These are phyloP conservation scores for Rhabdomys pumilio DNA, from an alignment of 2,797 vertebrate species.

Conservation along the genomic window DNA sequence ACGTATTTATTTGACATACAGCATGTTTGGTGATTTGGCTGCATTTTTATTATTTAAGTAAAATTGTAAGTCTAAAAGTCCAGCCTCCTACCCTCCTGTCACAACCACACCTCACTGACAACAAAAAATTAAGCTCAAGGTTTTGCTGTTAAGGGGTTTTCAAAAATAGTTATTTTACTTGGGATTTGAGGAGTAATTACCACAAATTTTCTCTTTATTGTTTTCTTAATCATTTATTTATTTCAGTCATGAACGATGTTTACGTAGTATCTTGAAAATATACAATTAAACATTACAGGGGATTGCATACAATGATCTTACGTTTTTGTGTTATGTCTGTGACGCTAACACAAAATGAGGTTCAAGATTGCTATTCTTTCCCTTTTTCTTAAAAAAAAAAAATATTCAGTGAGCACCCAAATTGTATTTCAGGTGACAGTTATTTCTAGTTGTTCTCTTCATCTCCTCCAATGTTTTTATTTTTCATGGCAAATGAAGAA, in stretches of 20 bases:
- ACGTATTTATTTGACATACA: not conserved
- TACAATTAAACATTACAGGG: not conserved
- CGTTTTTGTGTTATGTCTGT: not conserved
- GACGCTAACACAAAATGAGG: not conserved
- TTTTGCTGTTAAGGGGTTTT: not conserved
- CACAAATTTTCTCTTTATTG: not conserved
- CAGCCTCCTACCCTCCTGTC: not conserved
- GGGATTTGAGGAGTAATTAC: not conserved
- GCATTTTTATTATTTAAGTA: not conserved
- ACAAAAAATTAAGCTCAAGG: not conserved
- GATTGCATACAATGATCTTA: not conserved
- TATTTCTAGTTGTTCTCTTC: not conserved
- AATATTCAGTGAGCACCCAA: not conserved
- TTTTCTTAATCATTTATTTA: not conserved
- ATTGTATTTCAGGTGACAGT: not conserved
- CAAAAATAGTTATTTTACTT: not conserved
- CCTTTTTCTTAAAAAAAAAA: not conserved
- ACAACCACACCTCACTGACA: not conserved
- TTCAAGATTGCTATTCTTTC: not conserved
- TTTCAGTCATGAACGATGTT: not conserved
- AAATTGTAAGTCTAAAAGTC: not conserved
- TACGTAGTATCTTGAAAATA: not conserved
- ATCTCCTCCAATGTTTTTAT: not conserved
- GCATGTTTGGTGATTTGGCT: not conserved
- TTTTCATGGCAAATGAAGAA: not conserved